Base-by-base conservation (phyloP, 92 coral and sea anemone species). In the Epizoanthus stellaris region DNA sequence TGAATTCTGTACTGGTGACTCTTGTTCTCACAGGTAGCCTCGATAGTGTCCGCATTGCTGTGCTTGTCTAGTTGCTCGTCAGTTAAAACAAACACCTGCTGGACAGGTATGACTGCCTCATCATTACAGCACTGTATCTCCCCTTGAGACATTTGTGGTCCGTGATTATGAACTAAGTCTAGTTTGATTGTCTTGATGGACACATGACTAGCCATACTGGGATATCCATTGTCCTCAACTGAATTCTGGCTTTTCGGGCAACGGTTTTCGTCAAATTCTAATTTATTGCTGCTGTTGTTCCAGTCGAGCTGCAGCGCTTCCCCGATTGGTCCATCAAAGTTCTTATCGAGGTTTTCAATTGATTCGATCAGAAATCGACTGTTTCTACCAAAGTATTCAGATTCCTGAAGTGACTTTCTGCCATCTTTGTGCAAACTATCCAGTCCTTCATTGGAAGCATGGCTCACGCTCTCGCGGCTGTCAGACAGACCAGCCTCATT, bases 261-360 rank as follows among this genome's bases (percentile, higher is more conserved):
- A 4, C 25, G 40, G 43, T 79, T 61, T 20, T 79, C 43, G 58
- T 63, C 72, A 4, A 20, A 20, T n/a, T 43, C 60, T 62, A 20
- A 43, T 52, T 52, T 52, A 23, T 21, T 58, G 62, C 54, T 71
- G 20, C 45, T 34, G 8, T 70, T 73, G 17, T 80, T 57, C 84
- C 85, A 85, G 80, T 73, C 85, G 53, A 86, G 93, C 5, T 39
- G 92, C 38, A 80, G 45, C 9, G 87, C 92, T 70, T 89, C 92
- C 30, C 80, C 75, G 59, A 85, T 81, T 19, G 79, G 87, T 5
- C 20, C 34, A 42, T 63, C 70, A 79, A 79, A 79, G 72, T 79
- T 62, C 67, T 79, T 79, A 6, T 79, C 83, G 15, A 79, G 83
- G n/a, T 79, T 79, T 62, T 79, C 83, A 45, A 79, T 63, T 45